These are phyloP conservation scores for Drosophila pseudotakahashii DNA, from an alignment of 2,888 invertebrate genomes.

Conservation along the genomic window DNA sequence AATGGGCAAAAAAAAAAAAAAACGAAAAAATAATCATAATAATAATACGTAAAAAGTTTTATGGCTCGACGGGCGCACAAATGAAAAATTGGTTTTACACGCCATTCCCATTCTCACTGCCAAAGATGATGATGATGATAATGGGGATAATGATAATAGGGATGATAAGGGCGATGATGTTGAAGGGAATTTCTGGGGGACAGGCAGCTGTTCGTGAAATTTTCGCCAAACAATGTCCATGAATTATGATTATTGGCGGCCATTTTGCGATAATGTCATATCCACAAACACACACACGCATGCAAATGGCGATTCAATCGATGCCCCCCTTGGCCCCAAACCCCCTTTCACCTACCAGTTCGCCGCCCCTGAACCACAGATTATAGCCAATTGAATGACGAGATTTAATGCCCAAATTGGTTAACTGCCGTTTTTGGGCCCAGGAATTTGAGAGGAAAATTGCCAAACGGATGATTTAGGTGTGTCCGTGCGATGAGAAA, in stretches of 20 bases:
- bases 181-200: constrained; percentile 26
- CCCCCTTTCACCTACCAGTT: background rate
- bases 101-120: constrained; percentile 59
- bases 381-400: constrained; percentile 39
- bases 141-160: constrained; percentile 48
- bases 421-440: constrained; percentile 31
- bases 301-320: constrained; percentile 60
- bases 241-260: constrained; percentile 61
- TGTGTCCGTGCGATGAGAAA: background rate
- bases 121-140: constrained; percentile 2
- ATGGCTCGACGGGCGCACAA: constrained; percentile 70
- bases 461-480: constrained; percentile 6
- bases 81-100: constrained; percentile 79
- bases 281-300: constrained; percentile 36
- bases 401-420: constrained; percentile 45
- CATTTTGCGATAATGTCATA: constrained; percentile 57
- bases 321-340: constrained; percentile 24
- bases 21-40: constrained; percentile 64
- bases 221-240: constrained; percentile 48
- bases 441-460: constrained; percentile 9
- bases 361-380: constrained; percentile 17
- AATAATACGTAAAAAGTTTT: constrained; percentile 74
- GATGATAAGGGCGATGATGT: constrained; percentile 43
- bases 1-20: constrained; percentile 2
- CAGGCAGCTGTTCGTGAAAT: constrained; percentile 41